Conservation (phyloP, 2,888 invertebrate species). For the Coelogynopora nodosa region DNA sequence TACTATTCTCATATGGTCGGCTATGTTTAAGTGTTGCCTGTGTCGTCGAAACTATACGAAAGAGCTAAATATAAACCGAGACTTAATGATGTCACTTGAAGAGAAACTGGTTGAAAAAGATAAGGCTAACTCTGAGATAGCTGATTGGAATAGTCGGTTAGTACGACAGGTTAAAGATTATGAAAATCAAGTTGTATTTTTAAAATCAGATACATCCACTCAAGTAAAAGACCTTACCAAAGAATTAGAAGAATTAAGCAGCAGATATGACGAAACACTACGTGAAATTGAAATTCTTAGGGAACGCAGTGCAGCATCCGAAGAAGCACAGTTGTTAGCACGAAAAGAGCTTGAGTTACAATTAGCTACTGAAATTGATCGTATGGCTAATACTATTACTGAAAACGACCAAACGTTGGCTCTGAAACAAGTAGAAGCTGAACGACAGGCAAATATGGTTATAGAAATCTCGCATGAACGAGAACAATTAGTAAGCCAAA, state of each 20-base stretch:
- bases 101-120: constrained; percentile 1
- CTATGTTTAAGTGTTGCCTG: background rate
- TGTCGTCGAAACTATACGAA: background rate
- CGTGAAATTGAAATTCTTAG: background rate
- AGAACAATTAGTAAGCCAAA: background rate
- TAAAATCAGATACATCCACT: background rate
- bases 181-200: background rate
- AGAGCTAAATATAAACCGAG: background rate
- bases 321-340: background rate
- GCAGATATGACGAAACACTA: background rate
- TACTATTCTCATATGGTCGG: background rate
- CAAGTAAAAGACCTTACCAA: background rate
- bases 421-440: background rate
- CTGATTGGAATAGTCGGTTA: background rate
- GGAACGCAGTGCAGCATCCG: background rate
- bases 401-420: background rate
- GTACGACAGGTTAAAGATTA: background rate
- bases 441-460: background rate
- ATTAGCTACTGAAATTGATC: background rate
- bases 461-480: background rate
- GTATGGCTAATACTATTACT: background rate
- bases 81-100: background rate
- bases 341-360: background rate
- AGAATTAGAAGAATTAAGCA: background rate
- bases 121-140: background rate